phyloP scores from a whole-genome alignment of 2,113 vertebrate genomes.

The Athene noctua region DNA sequence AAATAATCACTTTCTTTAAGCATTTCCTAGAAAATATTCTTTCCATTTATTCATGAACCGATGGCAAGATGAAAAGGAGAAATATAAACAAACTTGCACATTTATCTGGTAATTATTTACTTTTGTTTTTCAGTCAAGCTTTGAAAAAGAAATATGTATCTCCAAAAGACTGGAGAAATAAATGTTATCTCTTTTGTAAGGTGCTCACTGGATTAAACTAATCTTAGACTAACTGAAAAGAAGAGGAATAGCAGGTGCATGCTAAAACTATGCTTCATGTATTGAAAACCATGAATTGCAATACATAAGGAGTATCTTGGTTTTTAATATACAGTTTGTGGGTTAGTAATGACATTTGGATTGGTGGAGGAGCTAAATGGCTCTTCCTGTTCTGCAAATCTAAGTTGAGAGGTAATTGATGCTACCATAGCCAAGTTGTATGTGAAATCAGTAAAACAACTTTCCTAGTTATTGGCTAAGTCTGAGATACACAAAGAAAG shows the following conservation, averaged over 20 bases:
- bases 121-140: neutral
- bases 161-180: neutral
- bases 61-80: neutral
- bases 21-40: neutral
- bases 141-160: neutral
- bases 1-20: neutral
- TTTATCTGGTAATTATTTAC: neutral
- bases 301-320: neutral
- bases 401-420: neutral
- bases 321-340: neutral
- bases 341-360: neutral
- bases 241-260: neutral
- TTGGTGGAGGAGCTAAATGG: neutral
- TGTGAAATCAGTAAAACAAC: neutral
- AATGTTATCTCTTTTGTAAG: neutral
- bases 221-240: neutral
- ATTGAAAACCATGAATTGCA: neutral
- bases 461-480: neutral
- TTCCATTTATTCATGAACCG: neutral
- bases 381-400: neutral
- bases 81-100: neutral
- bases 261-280: neutral
- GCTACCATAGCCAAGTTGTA: fast-evolving
- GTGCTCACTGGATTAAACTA: neutral
- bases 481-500: neutral